phyloP scores from a whole-genome alignment of 2,888 invertebrate species.

The Zygaena filipendulae region DNA sequence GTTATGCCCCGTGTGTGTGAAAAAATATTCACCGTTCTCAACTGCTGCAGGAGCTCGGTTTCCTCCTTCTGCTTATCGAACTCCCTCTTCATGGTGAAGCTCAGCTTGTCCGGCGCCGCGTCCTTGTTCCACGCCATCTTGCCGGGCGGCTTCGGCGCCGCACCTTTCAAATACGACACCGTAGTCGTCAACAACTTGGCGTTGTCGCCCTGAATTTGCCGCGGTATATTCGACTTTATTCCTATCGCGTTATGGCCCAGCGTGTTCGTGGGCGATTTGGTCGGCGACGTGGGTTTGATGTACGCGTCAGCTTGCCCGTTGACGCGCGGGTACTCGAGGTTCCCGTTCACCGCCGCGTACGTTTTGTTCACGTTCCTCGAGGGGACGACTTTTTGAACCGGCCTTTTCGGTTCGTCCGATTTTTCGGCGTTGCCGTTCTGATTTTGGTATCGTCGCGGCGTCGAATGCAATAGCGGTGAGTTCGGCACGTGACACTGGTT shows the following conservation, averaged over 20 bases:
- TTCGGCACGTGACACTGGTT: constrained; percentile 47
- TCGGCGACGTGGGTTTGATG: constrained; percentile 74
- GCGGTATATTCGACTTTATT: constrained; percentile 41
- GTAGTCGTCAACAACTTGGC: constrained; percentile 67
- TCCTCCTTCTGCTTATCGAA: constrained; percentile 93
- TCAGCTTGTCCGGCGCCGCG: constrained; percentile 77
- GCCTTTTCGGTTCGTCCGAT: constrained; percentile 65
- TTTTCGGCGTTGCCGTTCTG: constrained; percentile 49
- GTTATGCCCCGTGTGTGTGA: no score
- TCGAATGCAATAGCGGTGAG: constrained; percentile 57
- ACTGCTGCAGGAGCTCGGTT: constrained; percentile 83
- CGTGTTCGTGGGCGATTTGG: constrained; percentile 70
- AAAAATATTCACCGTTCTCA: constrained; percentile 79
- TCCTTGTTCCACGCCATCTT: constrained; percentile 82
- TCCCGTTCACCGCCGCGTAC: constrained; percentile 62
- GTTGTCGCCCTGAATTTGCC: constrained; percentile 41
- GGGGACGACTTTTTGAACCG: constrained; percentile 83
- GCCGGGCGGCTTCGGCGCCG: constrained; percentile 45
- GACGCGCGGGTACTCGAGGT: constrained; percentile 38
- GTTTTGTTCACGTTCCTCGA: constrained; percentile 72
- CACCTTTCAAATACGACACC: constrained; percentile 70
- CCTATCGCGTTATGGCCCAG: constrained; percentile 68
- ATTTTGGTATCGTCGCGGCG: constrained; percentile 55
- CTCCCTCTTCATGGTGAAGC: constrained; percentile 92
- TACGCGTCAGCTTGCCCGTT: constrained; percentile 57